Evolutionary conservation across 2,797 vertebrate species (phyloP), one percentile per base, ranked within the genome.

Genomic region (Myotis pilosus): DNA sequence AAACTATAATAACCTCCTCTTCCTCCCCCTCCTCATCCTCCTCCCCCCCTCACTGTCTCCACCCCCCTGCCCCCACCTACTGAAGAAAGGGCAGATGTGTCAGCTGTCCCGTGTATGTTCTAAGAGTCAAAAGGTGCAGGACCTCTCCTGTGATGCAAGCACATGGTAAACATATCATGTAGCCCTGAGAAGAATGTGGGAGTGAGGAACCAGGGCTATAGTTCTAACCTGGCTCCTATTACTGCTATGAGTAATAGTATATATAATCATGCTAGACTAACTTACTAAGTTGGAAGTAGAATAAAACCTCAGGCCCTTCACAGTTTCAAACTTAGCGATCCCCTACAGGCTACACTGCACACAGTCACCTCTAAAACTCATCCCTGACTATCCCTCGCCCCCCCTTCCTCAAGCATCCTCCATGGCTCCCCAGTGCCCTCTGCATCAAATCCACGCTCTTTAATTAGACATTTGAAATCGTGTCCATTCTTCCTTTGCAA

Each of bases 201-300:
- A 28, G 41, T 19, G 5, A 3, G 10, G 38, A 23, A 7, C 3
- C 6, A 47, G 33, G 30, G 6, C 22, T 22, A 3, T 1, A 6
- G 9, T 69, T 6, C 41, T 36, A 13, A 49, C 87, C 53, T 49
- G 55, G 2, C 20, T 47, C 23, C 36, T 38, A 0, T 33, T 57
- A 47, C 25, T 41, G 41, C 28, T 15, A 11, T 75, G 23, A 79
- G 30, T 36, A 87, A 64, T n/a, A 28, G 4, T 36, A 22, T 30
- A 38, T 78, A 33, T 68, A 25, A 36, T 6, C 41, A 13, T 15
- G 8, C 8, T 1, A 23, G 3, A 38, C 69, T 53, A 69, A 44
- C 25, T 64, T 36, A 74, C 0, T 87, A 72, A 51, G 13, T 80
- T 51, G 13, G 0, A 72, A 71, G 23, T 13, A 28, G 38, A 72